These are phyloP conservation scores for Smutsia gigantea DNA, from an alignment of 2,797 vertebrate species.

Conservation along the genomic window DNA sequence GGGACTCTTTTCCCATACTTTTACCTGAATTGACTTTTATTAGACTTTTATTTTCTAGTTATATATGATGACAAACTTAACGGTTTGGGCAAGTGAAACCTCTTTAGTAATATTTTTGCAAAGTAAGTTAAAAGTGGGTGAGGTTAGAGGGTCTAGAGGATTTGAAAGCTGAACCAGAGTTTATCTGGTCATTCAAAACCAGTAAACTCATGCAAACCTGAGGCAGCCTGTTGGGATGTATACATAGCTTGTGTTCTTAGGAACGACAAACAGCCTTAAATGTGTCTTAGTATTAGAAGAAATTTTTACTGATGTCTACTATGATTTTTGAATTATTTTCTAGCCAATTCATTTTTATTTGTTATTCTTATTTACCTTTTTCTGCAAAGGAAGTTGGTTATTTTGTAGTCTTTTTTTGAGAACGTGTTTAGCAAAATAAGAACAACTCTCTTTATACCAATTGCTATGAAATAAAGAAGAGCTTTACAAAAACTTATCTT, in stretches of 20 bases:
- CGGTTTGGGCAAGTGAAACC: neutral
- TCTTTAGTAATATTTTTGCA: neutral
- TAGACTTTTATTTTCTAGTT: neutral
- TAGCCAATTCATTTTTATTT: neutral
- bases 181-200: neutral
- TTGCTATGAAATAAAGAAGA: neutral
- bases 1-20: neutral
- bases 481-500: neutral
- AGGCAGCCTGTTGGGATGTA: neutral
- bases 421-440: conserved; percentile 49
- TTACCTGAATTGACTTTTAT: neutral
- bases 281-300: neutral
- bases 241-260: neutral
- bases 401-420: neutral
- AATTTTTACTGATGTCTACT: neutral
- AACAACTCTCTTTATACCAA: neutral
- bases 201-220: neutral
- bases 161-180: neutral
- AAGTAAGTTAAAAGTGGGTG: neutral
- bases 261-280: neutral
- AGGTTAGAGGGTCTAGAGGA: neutral
- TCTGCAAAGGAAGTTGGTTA: neutral
- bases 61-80: neutral
- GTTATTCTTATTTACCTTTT: conserved; percentile 1
- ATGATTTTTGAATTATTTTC: conserved; percentile 5